phyloP scores from a whole-genome alignment of 1,140 invertebrate species.

The Microplitis demolitor region DNA sequence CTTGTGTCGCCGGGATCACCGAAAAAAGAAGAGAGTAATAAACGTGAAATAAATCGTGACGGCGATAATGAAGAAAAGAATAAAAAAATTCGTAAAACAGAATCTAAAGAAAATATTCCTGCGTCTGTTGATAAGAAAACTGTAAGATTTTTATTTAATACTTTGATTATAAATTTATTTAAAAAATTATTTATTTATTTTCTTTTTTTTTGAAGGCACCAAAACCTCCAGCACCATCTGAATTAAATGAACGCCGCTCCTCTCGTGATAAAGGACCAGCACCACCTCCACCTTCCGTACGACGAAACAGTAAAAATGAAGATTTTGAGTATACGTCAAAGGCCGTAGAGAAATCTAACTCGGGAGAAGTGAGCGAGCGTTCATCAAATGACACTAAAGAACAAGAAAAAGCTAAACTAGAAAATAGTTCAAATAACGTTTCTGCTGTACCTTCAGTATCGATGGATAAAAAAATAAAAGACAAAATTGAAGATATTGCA shows the following conservation, averaged over 20 bases:
- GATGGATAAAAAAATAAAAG: background rate
- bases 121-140: constrained; percentile 61
- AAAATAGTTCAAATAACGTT: background rate
- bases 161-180: constrained; percentile 10
- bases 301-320: constrained; percentile 49
- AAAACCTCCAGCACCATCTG: constrained; percentile 53
- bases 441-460: background rate
- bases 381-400: background rate
- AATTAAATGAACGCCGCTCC: constrained; percentile 49
- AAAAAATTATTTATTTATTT: constrained; percentile 15
- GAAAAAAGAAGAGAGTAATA: constrained; percentile 56
- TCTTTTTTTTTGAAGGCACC: constrained; percentile 47
- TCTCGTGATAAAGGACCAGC: constrained; percentile 64
- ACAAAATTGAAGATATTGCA: background rate
- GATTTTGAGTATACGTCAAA: constrained; percentile 46
- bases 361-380: constrained; percentile 18
- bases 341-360: constrained; percentile 33
- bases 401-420: background rate
- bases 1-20: constrained; percentile 43
- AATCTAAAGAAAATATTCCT: constrained; percentile 58
- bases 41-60: constrained; percentile 59
- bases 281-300: constrained; percentile 57
- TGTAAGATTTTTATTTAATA: constrained; percentile 41
- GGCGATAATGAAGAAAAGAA: constrained; percentile 60
- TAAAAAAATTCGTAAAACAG: constrained; percentile 61